These are phyloP conservation scores for Orestias chungarensis DNA, from an alignment of 2,797 vertebrate species.

Conservation along the genomic window DNA sequence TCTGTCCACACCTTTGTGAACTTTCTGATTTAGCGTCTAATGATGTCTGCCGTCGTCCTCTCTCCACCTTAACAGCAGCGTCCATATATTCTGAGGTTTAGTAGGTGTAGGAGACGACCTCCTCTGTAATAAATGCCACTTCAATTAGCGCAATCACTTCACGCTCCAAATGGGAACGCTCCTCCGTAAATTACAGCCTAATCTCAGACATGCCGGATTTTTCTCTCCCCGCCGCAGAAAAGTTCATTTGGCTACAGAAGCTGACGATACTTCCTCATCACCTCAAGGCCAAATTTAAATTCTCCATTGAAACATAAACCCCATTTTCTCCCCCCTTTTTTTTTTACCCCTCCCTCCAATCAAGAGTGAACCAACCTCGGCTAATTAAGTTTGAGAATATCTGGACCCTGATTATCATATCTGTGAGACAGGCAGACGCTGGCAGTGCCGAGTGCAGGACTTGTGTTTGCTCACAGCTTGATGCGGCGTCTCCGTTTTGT, in stretches of 20 bases:
- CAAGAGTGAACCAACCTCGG: conserved; percentile 73
- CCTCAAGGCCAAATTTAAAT: conserved; percentile 79
- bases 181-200: conserved; percentile 68
- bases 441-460: conserved; percentile 52
- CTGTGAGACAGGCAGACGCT: conserved; percentile 78
- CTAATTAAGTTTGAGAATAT: conserved; percentile 82
- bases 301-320: conserved; percentile 66
- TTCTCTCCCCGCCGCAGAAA: conserved; percentile 47
- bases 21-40: conserved; percentile 69
- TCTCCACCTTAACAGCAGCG: conserved; percentile 6
- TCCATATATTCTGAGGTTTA: conserved; percentile 30
- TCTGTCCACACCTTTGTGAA: conserved; percentile 51
- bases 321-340: conserved; percentile 31
- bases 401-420: conserved; percentile 82
- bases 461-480: conserved; percentile 74
- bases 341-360: conserved; percentile 55
- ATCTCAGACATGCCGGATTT: conserved; percentile 62
- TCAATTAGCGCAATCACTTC: conserved; percentile 77
- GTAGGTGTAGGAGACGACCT: conserved; percentile 51
- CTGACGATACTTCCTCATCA: conserved; percentile 77
- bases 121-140: conserved; percentile 73
- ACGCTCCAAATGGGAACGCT: conserved; percentile 66
- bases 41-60: conserved; percentile 34
- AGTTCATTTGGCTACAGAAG: conserved; percentile 75
- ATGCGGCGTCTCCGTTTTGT: conserved; percentile 45